Evolutionary conservation across 2,888 invertebrate species (phyloP).

Genomic region (Cosmopolites sordidus): DNA sequence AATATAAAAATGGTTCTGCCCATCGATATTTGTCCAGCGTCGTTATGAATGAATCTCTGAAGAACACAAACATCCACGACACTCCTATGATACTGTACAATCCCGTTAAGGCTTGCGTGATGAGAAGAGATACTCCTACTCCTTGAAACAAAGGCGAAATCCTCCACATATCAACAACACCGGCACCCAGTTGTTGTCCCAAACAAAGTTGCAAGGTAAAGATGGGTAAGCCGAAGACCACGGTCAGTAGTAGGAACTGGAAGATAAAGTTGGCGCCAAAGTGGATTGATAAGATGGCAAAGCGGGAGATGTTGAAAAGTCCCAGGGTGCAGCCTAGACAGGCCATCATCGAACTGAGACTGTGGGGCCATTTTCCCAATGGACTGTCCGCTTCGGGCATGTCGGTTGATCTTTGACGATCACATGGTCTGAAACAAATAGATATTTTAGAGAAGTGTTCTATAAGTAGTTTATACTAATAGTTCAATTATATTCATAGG

Average conservation of each 20-base stretch:
- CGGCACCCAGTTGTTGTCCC: slow-evolving; percentile 79
- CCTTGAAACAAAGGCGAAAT: slow-evolving; percentile 90
- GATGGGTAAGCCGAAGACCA: slow-evolving; percentile 68
- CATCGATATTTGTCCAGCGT: slow-evolving; percentile 74
- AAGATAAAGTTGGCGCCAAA: slow-evolving; percentile 86
- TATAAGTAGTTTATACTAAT: no score
- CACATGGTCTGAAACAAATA: slow-evolving; percentile 49
- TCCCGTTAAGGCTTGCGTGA: slow-evolving; percentile 76
- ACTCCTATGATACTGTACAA: slow-evolving; percentile 83
- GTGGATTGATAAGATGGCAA: slow-evolving; percentile 75
- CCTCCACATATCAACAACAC: slow-evolving; percentile 89
- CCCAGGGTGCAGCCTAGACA: slow-evolving; percentile 82
- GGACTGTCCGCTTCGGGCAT: slow-evolving; percentile 53
- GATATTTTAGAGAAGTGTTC: no score
- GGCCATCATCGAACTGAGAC: slow-evolving; percentile 74
- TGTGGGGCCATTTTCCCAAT: slow-evolving; percentile 63
- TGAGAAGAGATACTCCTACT: slow-evolving; percentile 75
- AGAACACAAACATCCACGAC: slow-evolving; percentile 89
- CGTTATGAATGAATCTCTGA: slow-evolving; percentile 81
- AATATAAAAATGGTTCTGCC: slow-evolving; percentile 70
- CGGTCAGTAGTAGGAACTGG: slow-evolving; percentile 79
- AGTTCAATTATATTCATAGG: neutral
- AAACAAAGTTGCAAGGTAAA: slow-evolving; percentile 80
- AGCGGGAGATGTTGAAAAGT: slow-evolving; percentile 76
- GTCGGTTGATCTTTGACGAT: slow-evolving; percentile 38